Evolutionary conservation across 2,113 vertebrate genomes (phyloP), one percentile per base, ranked within the genome.

Genomic region (Galbula dea): DNA sequence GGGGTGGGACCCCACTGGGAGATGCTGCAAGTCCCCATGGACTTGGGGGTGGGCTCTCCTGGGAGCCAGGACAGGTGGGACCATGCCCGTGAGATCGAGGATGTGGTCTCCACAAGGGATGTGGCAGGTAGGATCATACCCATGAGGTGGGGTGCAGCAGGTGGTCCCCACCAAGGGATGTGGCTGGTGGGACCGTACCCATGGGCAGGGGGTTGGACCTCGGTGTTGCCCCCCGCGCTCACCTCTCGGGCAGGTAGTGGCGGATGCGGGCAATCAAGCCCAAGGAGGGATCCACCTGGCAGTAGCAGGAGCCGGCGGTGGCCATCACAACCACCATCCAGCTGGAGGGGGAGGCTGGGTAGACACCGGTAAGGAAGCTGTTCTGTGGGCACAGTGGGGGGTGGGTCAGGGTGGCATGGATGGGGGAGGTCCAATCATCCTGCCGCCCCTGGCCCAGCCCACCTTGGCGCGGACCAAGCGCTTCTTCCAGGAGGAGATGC

Each of bases 281-380:
- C 80, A 99, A 93, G 29, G 99, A 99, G 4, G 98, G 97, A 62
- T 99, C 99, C 8, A 98, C 45, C 8, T 95, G 97, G 94, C 97
- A 98, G 71, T 99, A 99, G 95, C 98, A 97, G 66, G 98, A 98
- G 30, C 98, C 98, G 92, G 99, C 98, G 10, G 99, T 99, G 21
- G 98, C 96, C 58, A 98, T 95, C 45, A 99, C 97, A 37, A 99
- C 97, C 6, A 98, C 98, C 93, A 99, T 96, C 99, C 99, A 99
- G 95, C 99, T 98, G 94, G 98, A 98, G 1, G 99, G 99, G 86
- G 99, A 99, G 32, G 99, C 99, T 2, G 99, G 99, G 93, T 99
- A 99, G n/a, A 99, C 98, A 1, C 98, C 99, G 22, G 97, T 98
- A 74, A 99, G 97, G 81, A 99, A 96, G 32, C 98, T 98, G 91